These are phyloP conservation scores for Barnardius zonarius DNA, from an alignment of 2,113 vertebrate species.

Conservation along the genomic window DNA sequence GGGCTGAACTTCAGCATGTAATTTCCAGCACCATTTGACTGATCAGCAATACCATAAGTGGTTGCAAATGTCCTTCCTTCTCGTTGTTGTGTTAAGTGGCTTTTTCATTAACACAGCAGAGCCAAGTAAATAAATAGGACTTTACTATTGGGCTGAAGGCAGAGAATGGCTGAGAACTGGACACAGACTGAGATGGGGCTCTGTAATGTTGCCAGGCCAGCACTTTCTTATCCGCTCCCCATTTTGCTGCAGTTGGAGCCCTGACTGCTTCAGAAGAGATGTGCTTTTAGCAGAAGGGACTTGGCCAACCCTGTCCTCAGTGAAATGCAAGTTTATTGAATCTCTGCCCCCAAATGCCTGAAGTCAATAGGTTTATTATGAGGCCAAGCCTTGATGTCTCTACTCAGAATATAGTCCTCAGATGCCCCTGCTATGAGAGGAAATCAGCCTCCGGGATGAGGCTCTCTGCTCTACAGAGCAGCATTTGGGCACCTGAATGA, in stretches of 20 bases:
- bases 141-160: slow-evolving; percentile 22
- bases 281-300: neutral
- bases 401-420: neutral
- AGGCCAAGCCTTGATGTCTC: neutral
- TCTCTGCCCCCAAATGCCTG: neutral
- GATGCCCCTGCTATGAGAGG: neutral
- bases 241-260: neutral
- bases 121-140: slow-evolving; percentile 56
- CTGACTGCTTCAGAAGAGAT: neutral
- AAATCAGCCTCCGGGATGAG: neutral
- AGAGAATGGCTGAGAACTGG: neutral
- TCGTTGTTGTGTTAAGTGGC: slow-evolving; percentile 70
- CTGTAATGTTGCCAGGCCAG: neutral
- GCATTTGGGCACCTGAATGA: rapidly evolving
- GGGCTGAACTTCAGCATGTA: slow-evolving; percentile 68
- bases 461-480: neutral
- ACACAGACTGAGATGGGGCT: neutral
- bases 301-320: neutral
- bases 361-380: neutral
- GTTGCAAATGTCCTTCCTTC: slow-evolving; percentile 77
- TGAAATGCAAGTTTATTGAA: neutral
- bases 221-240: neutral
- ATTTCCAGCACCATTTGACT: slow-evolving; percentile 74
- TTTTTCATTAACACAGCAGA: slow-evolving; percentile 73
- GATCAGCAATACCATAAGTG: slow-evolving; percentile 79